Conservation (phyloP, 2,797 vertebrate species). For the Tragopan temminckii region DNA sequence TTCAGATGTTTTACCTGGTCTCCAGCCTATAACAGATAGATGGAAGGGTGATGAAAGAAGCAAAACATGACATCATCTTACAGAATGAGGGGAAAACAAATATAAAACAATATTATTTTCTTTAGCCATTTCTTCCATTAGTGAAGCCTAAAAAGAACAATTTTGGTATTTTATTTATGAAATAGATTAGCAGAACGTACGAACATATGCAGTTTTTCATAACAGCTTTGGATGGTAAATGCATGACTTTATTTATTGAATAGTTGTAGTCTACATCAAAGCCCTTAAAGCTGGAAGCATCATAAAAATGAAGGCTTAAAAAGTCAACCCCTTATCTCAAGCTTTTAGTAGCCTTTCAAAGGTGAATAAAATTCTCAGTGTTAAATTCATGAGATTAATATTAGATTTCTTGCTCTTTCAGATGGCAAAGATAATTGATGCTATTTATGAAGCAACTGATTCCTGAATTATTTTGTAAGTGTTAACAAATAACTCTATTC, state of each 20-base stretch:
- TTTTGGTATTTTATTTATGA: not conserved
- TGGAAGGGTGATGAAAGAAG: not conserved
- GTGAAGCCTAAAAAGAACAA: not conserved
- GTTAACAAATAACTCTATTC: constrained; percentile 32
- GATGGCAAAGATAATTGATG: constrained; percentile 16
- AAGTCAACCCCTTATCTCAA: not conserved
- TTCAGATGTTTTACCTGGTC: not conserved
- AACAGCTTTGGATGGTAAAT: not conserved
- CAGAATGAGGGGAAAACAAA: not conserved
- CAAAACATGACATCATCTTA: not conserved
- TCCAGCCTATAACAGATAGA: not conserved
- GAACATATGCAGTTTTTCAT: not conserved
- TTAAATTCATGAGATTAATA: constrained; percentile 12
- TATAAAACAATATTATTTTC: not conserved
- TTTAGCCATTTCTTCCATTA: not conserved
- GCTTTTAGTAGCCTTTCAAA: not conserved
- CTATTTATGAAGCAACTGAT: constrained; percentile 48
- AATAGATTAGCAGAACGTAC: not conserved
- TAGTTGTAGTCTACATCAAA: not conserved
- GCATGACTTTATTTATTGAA: not conserved
- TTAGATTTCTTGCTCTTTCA: constrained; percentile 31
- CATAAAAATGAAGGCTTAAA: not conserved
- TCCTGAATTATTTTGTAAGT: constrained; percentile 27
- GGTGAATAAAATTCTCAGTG: not conserved
- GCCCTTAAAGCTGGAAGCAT: not conserved